Conservation (phyloP, 2,888 invertebrate species). For the Drosophila siamana region DNA sequence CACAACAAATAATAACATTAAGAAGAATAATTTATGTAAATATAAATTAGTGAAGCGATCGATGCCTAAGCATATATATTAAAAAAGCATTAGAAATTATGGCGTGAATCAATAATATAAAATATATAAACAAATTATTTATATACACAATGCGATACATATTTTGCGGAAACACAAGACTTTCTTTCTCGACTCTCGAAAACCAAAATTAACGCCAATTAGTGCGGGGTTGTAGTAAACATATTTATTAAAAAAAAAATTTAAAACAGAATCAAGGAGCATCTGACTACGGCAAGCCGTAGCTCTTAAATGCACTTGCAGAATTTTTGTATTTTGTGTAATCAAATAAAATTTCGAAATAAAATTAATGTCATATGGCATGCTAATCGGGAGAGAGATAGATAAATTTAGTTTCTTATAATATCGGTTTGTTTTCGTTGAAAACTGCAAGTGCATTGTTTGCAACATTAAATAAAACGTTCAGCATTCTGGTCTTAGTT, state of each 20-base stretch:
- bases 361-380: not conserved
- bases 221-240: conserved; percentile 65
- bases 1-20: conserved; percentile 24
- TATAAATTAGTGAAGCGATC: conserved; percentile 42
- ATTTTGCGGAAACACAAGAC: conserved; percentile 33
- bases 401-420: not conserved
- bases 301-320: conserved; percentile 39
- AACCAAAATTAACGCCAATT: conserved; percentile 69
- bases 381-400: not conserved
- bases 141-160: conserved; percentile 18
- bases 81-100: conserved; percentile 44
- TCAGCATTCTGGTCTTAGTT: conserved; percentile 34
- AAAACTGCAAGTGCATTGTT: conserved; percentile 34
- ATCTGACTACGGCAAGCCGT: conserved; percentile 38
- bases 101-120: conserved; percentile 16
- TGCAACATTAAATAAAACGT: conserved; percentile 17
- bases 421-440: not conserved
- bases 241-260: conserved; percentile 62
- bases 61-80: conserved; percentile 15
- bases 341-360: not conserved
- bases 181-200: conserved; percentile 26
- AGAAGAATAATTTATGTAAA: not conserved
- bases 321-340: not conserved
- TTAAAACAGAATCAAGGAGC: conserved; percentile 8
- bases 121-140: conserved; percentile 16